Evolutionary conservation across 2,797 vertebrate genomes (phyloP).

Genomic region (Cryptoblepharus egeriae): DNA sequence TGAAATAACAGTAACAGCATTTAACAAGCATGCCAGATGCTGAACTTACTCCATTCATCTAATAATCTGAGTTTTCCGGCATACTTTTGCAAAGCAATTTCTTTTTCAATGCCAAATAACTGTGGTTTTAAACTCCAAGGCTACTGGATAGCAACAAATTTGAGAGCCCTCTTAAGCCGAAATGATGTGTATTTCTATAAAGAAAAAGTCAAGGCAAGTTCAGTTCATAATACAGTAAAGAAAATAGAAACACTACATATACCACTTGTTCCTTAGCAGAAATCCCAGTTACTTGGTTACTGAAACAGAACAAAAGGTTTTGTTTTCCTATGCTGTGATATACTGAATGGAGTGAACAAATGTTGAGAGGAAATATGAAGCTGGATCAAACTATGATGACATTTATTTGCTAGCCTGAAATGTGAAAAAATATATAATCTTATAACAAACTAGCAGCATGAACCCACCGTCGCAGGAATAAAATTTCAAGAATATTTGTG

Average conservation of each 20-base stretch:
- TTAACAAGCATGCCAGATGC: not conserved
- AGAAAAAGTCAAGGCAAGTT: not conserved
- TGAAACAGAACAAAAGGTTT: not conserved
- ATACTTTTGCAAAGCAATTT: conserved; percentile 2
- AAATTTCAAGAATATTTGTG: too few species aligned
- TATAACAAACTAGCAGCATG: too few species aligned
- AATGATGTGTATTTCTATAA: not conserved
- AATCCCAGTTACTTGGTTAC: not conserved
- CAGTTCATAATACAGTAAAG: not conserved
- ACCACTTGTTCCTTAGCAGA: not conserved
- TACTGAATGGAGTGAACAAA: too few species aligned
- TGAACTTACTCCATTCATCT: conserved; percentile 5
- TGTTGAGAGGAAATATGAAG: too few species aligned
- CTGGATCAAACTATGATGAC: too few species aligned
- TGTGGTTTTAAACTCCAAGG: not conserved
- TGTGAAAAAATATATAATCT: too few species aligned
- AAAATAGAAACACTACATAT: not conserved
- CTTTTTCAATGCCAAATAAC: not conserved
- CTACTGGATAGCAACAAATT: not conserved
- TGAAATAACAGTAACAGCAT: conserved; percentile 29
- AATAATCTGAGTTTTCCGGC: conserved; percentile 14
- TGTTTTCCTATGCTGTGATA: too few species aligned
- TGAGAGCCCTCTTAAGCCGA: not conserved
- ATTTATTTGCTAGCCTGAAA: too few species aligned
- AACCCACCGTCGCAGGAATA: too few species aligned